A percentile compares a stretch with the other conserved stretches of the same genome.
Conservation (phyloP, 2,888 invertebrate species). For the Stegophylla sp. region DNA sequence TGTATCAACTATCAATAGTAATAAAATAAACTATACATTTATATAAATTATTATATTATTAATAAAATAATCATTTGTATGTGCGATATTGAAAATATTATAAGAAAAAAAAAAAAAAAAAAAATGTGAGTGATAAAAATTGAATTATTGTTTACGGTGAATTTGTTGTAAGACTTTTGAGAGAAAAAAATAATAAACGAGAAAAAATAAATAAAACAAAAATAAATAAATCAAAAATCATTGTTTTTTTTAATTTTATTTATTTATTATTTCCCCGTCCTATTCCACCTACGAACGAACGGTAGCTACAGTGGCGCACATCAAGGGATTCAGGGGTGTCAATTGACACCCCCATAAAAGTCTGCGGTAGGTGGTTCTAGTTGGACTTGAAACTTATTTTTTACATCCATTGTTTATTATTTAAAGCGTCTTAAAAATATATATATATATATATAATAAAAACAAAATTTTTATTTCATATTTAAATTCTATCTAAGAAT, state of each 20-base stretch:
- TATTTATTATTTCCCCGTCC: not conserved
- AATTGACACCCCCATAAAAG: too few relatives aligned
- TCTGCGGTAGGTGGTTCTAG: too few relatives aligned
- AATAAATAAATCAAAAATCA: conserved; percentile 30
- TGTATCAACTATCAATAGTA: conserved; percentile 28
- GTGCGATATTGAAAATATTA: conserved; percentile 35
- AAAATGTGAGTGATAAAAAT: conserved; percentile 50
- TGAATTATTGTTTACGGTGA: conserved; percentile 52
- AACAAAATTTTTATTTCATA: too few relatives aligned
- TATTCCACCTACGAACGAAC: too few relatives aligned
- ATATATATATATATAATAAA: too few relatives aligned
- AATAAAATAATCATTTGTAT: conserved; percentile 15
- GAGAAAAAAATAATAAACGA: conserved; percentile 38
- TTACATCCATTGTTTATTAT: too few relatives aligned
- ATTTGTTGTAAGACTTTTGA: conserved; percentile 54
- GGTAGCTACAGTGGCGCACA: too few relatives aligned
- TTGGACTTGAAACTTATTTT: too few relatives aligned
- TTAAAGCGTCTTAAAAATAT: too few relatives aligned
- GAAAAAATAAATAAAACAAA: conserved; percentile 20
- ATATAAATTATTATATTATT: conserved; percentile 12
- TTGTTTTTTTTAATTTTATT: not conserved
- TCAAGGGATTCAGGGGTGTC: too few relatives aligned
- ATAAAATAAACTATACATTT: conserved; percentile 5
- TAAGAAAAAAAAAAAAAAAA: not conserved
- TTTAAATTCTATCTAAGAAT: too few relatives aligned